Percentiles rank a stretch among this genome's conserved stretches.
phyloP scores from a whole-genome alignment of 1,140 invertebrate species.

The Glossosoma conforme region DNA sequence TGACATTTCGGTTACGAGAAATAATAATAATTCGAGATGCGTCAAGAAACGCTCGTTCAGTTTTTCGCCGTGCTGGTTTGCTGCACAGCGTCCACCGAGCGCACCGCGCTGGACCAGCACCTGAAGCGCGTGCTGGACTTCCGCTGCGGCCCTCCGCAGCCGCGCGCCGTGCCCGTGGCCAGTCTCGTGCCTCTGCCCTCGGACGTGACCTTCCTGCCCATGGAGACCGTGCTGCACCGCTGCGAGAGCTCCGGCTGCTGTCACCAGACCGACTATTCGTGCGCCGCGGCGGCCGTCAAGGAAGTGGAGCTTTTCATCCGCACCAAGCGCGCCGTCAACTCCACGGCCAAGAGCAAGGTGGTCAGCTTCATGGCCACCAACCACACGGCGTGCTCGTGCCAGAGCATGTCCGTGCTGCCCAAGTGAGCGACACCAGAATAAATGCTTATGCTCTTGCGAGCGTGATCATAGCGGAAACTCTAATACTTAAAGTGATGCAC shows the following conservation, averaged over 20 bases:
- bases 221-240: conserved; percentile 5
- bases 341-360: background rate
- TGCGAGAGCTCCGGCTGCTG: conserved; percentile 10
- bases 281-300: background rate
- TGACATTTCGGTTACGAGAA: too few relatives aligned
- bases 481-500: too few relatives aligned
- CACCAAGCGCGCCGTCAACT: background rate
- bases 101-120: background rate
- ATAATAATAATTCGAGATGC: too few relatives aligned
- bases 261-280: background rate
- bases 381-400: conserved; percentile 10
- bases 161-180: background rate
- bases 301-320: conserved; percentile 1
- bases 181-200: background rate
- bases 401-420: too few relatives aligned
- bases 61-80: background rate
- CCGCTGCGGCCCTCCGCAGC: background rate
- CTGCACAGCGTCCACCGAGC: background rate
- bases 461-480: too few relatives aligned
- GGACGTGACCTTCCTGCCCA: background rate
- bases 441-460: too few relatives aligned
- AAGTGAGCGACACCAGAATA: too few relatives aligned
- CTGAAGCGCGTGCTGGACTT: background rate
- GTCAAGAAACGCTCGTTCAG: too few relatives aligned
- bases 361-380: background rate